A percentile compares a stretch with the other conserved stretches of the same genome.
Conservation (phyloP, 2,797 vertebrate genomes). For the Oceanodroma leucorhoa region DNA sequence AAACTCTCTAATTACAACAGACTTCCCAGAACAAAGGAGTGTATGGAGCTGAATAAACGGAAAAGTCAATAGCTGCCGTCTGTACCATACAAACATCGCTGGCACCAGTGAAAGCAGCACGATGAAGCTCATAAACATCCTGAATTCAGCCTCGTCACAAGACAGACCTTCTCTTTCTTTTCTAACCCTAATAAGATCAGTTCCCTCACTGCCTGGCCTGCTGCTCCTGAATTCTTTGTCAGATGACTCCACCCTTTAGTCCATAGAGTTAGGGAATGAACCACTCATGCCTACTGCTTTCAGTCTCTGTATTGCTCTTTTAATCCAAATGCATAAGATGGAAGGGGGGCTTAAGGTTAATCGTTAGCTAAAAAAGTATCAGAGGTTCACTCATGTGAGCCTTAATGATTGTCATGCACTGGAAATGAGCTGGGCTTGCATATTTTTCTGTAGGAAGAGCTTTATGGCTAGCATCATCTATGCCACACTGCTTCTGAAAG, state of each 20-base stretch:
- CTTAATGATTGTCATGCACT: not conserved
- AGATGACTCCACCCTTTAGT: not conserved
- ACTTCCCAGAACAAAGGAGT: not conserved
- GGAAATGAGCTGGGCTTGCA: constrained; percentile 31
- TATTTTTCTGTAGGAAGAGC: constrained; percentile 5
- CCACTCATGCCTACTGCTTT: not conserved
- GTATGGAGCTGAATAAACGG: not conserved
- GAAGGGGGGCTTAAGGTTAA: constrained; percentile 47
- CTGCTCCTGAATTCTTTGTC: not conserved
- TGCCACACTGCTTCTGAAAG: not conserved
- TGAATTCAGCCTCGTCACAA: not conserved
- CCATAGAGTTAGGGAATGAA: not conserved
- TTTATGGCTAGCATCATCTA: not conserved
- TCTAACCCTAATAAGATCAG: not conserved
- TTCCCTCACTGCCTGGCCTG: not conserved
- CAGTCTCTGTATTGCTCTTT: not conserved
- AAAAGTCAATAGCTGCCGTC: not conserved
- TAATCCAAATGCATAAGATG: not conserved
- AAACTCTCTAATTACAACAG: not conserved
- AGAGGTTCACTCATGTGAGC: not conserved
- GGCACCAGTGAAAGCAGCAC: not conserved
- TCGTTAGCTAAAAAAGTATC: constrained; percentile 32
- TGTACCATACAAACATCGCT: not conserved
- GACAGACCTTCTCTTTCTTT: not conserved
- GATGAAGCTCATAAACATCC: not conserved